Evolutionary conservation across 2,888 invertebrate species (phyloP).

Genomic region (Pyrochroa serraticornis): DNA sequence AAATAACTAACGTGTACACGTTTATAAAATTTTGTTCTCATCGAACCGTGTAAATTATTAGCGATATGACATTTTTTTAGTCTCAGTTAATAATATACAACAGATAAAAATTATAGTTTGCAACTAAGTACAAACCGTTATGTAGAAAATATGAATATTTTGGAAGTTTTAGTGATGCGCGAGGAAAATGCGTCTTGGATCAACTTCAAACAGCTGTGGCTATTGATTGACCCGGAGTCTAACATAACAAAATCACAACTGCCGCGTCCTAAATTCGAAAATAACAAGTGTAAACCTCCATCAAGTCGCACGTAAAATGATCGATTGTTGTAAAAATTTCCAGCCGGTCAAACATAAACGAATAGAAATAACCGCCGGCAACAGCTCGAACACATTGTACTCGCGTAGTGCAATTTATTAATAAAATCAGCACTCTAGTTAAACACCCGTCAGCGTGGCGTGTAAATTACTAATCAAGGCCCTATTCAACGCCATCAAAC

Average conservation of each 20-base stretch:
- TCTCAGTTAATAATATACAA: too few relatives aligned
- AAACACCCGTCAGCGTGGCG: constrained; percentile 37
- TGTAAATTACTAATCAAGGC: constrained; percentile 34
- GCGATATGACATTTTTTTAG: too few relatives aligned
- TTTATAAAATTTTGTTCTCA: too few relatives aligned
- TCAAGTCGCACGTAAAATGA: constrained; percentile 28
- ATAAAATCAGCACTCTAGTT: constrained; percentile 29
- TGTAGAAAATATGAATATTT: background rate
- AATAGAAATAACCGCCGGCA: constrained; percentile 19
- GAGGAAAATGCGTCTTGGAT: background rate
- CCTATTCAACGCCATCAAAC: constrained; percentile 11
- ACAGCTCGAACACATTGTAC: constrained; percentile 17
- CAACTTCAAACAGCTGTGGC: constrained; percentile 10
- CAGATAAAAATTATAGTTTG: too few relatives aligned
- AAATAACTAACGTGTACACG: too few relatives aligned
- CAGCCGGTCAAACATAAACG: constrained; percentile 21
- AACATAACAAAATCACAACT: constrained; percentile 43
- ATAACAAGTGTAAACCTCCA: constrained; percentile 24
- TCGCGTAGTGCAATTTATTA: constrained; percentile 2
- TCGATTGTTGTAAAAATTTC: constrained; percentile 27
- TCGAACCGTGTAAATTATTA: too few relatives aligned
- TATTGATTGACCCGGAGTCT: constrained; percentile 28
- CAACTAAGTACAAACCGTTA: too few relatives aligned
- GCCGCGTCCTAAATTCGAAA: constrained; percentile 45
- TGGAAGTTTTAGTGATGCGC: background rate